Conservation (phyloP, 2,888 invertebrate species). For the Metacarcinus magister region DNA sequence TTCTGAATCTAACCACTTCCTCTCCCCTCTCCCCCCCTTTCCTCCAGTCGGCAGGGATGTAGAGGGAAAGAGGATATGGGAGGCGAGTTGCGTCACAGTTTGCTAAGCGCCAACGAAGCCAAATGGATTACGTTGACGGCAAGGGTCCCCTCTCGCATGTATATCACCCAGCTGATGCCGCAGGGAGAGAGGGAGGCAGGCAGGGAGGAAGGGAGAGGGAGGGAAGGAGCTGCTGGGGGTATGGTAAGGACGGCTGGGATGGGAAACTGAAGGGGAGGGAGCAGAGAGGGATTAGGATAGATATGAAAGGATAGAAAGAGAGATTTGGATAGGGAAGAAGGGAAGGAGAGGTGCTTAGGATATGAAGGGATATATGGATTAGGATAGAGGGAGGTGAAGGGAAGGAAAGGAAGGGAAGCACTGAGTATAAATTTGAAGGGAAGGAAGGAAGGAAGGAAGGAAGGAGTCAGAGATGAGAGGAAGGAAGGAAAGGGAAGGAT, state of each 20-base stretch:
- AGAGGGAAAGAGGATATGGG: constrained; percentile 61
- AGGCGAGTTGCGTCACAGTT: constrained; percentile 68
- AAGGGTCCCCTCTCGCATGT: constrained; percentile 54
- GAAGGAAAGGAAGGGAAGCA: neutral
- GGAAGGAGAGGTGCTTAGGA: neutral
- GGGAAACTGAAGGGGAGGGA: neutral
- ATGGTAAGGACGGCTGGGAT: too few relatives aligned
- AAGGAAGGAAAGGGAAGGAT: neutral
- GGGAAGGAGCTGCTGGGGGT: neutral
- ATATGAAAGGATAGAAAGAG: neutral
- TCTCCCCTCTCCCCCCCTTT: neutral
- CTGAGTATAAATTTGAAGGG: neutral
- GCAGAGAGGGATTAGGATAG: neutral
- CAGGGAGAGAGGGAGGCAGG: neutral
- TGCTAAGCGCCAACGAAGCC: constrained; percentile 73
- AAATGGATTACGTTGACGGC: constrained; percentile 71
- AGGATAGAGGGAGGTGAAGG: neutral
- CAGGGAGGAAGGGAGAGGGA: neutral
- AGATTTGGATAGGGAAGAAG: neutral
- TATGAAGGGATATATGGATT: neutral
- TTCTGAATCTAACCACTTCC: neutral
- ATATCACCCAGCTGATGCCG: constrained; percentile 46
- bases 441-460: neutral
- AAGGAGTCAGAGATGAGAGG: neutral
- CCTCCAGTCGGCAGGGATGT: too few relatives aligned